Evolutionary conservation across 1,140 invertebrate species (phyloP), one percentile per base, ranked within the genome.

Genomic region (Lanistes nyassanus): DNA sequence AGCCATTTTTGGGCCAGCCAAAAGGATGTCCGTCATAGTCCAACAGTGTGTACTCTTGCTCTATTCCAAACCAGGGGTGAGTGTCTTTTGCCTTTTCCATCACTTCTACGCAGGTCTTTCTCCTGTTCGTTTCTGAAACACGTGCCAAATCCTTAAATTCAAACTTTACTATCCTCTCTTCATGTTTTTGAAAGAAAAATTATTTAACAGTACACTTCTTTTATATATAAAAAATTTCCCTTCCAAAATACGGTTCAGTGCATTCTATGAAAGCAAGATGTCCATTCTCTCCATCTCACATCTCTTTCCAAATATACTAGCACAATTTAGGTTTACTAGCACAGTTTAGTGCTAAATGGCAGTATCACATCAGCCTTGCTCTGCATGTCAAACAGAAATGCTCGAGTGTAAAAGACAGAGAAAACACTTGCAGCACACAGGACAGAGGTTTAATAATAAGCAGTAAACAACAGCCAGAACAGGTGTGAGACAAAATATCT

Each of bases 1-100:
- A 98, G 47, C 97, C 97, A 85, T 95, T 94, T 82, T 95, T 96
- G 37, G 96, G 97, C 97, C 97, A 99, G 13, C 97, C 97, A 84
- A 97, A 94, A 4, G 97, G 97, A 85, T 96, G 93, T 36, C 93
- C 91, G 85, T 98, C 96, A 75, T 94, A 92, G 85, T 98, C 97
- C 23, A 98, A 86, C 2, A 99, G 90, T 2, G 96, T 97, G 89
- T 98, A 98, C 87, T 99, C 97, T 87, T 99, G 97, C 82, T 94
- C 93, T 84, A 94, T 97, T 3, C 97, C 98, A 86, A 99, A 99
- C 97, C 97, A 98, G 0, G 97, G 97, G 71, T 95, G 92, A 5
- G 93, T 91, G 34, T 94, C 93, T 64, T 93, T 93, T 3, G 93
- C 94, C 71, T 91, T 91, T 56, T 94, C 85, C 92, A 92, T 92